Evolutionary conservation across 2,113 vertebrate species (phyloP).

Genomic region (Tenebrosternarchus preto): DNA sequence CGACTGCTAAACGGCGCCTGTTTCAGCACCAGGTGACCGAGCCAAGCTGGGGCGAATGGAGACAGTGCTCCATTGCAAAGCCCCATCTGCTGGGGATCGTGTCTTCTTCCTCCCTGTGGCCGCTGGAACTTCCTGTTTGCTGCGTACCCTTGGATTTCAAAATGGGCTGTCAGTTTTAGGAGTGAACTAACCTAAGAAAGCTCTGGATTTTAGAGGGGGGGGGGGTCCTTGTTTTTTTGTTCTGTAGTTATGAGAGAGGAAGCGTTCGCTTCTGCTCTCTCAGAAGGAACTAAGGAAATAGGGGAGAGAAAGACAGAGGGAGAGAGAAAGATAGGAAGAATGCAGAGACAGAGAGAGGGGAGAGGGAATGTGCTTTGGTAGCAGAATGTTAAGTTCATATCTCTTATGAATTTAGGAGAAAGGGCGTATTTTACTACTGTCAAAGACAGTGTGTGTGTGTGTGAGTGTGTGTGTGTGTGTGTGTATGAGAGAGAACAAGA

Average conservation of each 20-base stretch:
- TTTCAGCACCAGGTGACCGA: too few relatives aligned
- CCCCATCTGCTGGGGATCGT: neutral
- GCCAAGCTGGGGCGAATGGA: too few relatives aligned
- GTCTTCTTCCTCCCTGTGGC: conserved; percentile 57
- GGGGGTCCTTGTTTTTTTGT: too few relatives aligned
- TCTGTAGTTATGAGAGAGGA: neutral
- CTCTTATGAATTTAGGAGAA: conserved; percentile 6
- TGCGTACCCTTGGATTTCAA: conserved; percentile 9
- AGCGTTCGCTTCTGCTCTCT: too few relatives aligned
- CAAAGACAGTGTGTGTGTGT: conserved; percentile 8
- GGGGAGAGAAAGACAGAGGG: neutral
- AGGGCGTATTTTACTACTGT: conserved; percentile 3
- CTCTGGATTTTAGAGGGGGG: neutral
- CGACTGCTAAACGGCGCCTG: too few relatives aligned
- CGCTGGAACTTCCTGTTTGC: conserved; percentile 66
- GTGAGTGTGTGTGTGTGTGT: conserved; percentile 20
- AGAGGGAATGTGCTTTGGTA: too few relatives aligned
- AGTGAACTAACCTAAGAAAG: too few relatives aligned
- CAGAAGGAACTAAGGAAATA: neutral
- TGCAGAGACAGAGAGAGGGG: too few relatives aligned
- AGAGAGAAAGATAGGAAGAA: neutral
- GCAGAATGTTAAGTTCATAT: neutral
- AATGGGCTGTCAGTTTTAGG: too few relatives aligned
- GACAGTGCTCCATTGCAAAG: neutral
- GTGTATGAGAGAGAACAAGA: neutral